Conservation (phyloP, 2,113 vertebrate species). For the Petrocephalus microphthalmus region DNA sequence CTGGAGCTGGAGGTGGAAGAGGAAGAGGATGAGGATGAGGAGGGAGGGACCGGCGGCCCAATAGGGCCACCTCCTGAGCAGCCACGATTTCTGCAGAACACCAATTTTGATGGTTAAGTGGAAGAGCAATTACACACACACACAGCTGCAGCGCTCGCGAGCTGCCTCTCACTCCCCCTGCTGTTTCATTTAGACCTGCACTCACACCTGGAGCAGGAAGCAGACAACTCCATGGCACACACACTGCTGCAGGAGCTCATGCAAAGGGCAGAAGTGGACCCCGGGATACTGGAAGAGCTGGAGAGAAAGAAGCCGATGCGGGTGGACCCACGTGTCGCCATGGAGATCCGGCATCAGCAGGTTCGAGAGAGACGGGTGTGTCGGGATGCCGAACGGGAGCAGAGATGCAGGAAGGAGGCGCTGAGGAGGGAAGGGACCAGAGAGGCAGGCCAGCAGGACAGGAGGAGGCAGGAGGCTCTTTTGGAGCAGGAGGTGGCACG, state of each 20-base stretch:
- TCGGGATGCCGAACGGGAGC: slow-evolving; percentile 61
- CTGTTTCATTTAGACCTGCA: slow-evolving; percentile 69
- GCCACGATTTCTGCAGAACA: slow-evolving; percentile 25
- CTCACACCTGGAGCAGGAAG: slow-evolving; percentile 68
- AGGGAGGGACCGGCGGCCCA: slow-evolving; percentile 33
- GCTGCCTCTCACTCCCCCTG: background rate
- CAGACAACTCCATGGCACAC: slow-evolving; percentile 66
- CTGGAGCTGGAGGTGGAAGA: slow-evolving; percentile 63
- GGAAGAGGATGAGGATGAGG: slow-evolving; percentile 43
- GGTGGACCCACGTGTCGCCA: slow-evolving; percentile 70
- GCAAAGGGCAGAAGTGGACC: slow-evolving; percentile 66
- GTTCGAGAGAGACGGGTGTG: slow-evolving; percentile 76
- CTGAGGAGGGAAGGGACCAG: slow-evolving; percentile 49
- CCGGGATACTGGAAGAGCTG: slow-evolving; percentile 54
- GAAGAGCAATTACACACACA: background rate
- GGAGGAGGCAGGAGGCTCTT: slow-evolving; percentile 70
- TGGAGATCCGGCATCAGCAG: slow-evolving; percentile 86
- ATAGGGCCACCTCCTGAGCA: background rate
- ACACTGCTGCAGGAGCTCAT: slow-evolving; percentile 77
- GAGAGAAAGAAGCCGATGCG: slow-evolving; percentile 54
- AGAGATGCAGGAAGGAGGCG: slow-evolving; percentile 56
- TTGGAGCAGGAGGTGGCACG: slow-evolving; percentile 78
- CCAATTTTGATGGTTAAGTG: slow-evolving; percentile 77
- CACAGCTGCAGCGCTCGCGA: background rate
- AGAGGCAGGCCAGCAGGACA: slow-evolving; percentile 62